A percentile compares a stretch with the other conserved stretches of the same genome.
phyloP scores from a whole-genome alignment of 2,113 vertebrate species.

The Saguinus imperator region DNA sequence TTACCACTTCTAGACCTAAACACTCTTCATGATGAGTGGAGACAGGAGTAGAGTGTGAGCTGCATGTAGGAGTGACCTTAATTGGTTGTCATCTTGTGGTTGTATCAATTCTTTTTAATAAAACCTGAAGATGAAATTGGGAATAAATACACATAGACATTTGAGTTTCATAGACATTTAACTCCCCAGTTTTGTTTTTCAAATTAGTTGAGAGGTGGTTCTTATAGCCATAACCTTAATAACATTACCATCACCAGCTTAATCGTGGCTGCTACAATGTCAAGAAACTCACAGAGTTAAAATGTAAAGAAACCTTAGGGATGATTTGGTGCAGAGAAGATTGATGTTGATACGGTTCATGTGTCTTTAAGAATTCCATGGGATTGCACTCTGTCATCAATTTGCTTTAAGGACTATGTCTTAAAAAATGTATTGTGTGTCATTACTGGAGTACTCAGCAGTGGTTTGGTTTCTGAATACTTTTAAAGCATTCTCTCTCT shows the following conservation, averaged over 20 bases:
- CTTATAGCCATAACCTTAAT: not conserved
- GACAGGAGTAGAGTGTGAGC: not conserved
- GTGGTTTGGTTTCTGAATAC: not conserved
- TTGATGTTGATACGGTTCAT: not conserved
- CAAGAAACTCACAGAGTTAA: not conserved
- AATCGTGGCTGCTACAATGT: not conserved
- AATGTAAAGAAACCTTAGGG: not conserved
- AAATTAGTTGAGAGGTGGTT: not conserved
- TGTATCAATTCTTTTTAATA: not conserved
- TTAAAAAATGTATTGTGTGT: not conserved
- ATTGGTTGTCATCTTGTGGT: rapidly evolving
- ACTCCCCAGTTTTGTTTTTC: not conserved
- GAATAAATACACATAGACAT: not conserved
- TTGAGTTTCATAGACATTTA: not conserved
- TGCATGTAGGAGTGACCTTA: not conserved
- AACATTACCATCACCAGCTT: not conserved
- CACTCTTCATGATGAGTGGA: not conserved
- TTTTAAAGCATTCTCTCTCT: not conserved
- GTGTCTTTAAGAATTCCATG: no score
- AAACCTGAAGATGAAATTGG: not conserved
- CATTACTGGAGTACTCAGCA: not conserved
- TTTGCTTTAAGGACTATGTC: not conserved
- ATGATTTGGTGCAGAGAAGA: not conserved
- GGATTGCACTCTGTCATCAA: not conserved
- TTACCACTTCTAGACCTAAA: not conserved